Evolutionary conservation across 2,888 invertebrate species (phyloP).

Genomic region (Meta bourneti): DNA sequence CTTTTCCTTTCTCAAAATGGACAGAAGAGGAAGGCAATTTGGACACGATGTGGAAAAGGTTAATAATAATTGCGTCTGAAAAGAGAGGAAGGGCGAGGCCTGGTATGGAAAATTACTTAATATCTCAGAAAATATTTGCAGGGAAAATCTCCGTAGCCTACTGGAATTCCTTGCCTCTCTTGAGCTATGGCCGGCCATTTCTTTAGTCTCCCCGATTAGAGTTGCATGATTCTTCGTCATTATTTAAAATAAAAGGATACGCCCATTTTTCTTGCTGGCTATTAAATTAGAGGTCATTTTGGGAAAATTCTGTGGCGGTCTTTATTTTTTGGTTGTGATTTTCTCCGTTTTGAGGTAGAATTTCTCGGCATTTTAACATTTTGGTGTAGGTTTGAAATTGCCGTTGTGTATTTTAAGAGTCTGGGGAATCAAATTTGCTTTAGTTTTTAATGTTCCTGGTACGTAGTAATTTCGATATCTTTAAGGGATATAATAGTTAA

Average conservation of each 20-base stretch:
- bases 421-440: too few relatives aligned
- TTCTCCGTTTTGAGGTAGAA: too few relatives aligned
- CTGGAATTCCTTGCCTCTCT: conserved; percentile 60
- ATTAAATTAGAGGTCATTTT: neutral
- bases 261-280: conserved; percentile 32
- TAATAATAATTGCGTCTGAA: conserved; percentile 55
- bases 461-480: too few relatives aligned
- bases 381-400: too few relatives aligned
- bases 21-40: conserved; percentile 23
- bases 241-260: conserved; percentile 49
- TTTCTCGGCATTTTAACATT: too few relatives aligned
- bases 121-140: conserved; percentile 63
- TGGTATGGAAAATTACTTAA: conserved; percentile 66
- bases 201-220: conserved; percentile 37
- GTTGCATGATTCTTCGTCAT: conserved; percentile 58
- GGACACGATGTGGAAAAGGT: conserved; percentile 18
- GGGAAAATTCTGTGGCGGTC: neutral
- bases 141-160: conserved; percentile 34
- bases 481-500: too few relatives aligned
- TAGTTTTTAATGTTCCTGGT: too few relatives aligned
- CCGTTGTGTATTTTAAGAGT: too few relatives aligned
- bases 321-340: neutral
- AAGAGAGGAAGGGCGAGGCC: conserved; percentile 60
- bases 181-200: conserved; percentile 2
- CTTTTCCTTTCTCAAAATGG: conserved; percentile 1